A percentile compares a stretch with the other conserved stretches of the same genome.
These are phyloP conservation scores for Drosophila paulistorum DNA, from an alignment of 1,140 invertebrate genomes.

Conservation along the genomic window DNA sequence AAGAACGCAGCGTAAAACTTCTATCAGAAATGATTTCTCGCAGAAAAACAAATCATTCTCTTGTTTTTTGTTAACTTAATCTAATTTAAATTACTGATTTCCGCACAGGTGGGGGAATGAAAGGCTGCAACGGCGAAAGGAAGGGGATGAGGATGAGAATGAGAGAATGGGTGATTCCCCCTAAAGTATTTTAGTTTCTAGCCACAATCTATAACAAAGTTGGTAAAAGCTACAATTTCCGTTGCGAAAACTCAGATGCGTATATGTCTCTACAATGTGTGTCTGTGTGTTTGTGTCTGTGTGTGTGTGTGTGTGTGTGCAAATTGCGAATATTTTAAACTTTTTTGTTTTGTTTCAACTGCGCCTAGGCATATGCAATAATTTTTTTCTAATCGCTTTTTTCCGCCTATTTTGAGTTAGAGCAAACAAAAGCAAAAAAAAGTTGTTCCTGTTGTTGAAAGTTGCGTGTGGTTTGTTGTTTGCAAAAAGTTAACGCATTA, in stretches of 20 bases:
- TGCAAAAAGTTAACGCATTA: conserved; percentile 78
- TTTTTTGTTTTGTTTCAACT: conserved; percentile 48
- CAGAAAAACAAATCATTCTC: not conserved
- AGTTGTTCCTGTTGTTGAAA: conserved; percentile 41
- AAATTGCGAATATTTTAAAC: conserved; percentile 57
- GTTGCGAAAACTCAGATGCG: conserved; percentile 42
- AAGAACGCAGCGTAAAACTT: not conserved
- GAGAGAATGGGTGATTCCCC: too few relatives aligned
- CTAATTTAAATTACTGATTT: conserved; percentile 6
- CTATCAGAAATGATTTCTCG: too few relatives aligned
- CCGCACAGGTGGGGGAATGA: not conserved
- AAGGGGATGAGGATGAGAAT: not conserved
- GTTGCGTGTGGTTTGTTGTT: conserved; percentile 70
- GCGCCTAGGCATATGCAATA: conserved; percentile 52
- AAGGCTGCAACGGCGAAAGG: too few relatives aligned
- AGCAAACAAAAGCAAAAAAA: conserved; percentile 14
- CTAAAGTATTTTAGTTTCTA: not conserved
- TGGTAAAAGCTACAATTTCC: conserved; percentile 16
- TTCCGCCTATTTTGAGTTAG: conserved; percentile 53
- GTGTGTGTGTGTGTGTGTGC: conserved; percentile 18
- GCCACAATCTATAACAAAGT: conserved; percentile 5
- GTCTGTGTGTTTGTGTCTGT: conserved; percentile 10
- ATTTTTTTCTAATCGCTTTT: conserved; percentile 71
- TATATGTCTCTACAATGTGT: conserved; percentile 18
- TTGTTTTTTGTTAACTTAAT: not conserved